These are phyloP conservation scores for Lepetodrilus schrolli DNA, from an alignment of 2,888 invertebrate genomes.

Conservation along the genomic window DNA sequence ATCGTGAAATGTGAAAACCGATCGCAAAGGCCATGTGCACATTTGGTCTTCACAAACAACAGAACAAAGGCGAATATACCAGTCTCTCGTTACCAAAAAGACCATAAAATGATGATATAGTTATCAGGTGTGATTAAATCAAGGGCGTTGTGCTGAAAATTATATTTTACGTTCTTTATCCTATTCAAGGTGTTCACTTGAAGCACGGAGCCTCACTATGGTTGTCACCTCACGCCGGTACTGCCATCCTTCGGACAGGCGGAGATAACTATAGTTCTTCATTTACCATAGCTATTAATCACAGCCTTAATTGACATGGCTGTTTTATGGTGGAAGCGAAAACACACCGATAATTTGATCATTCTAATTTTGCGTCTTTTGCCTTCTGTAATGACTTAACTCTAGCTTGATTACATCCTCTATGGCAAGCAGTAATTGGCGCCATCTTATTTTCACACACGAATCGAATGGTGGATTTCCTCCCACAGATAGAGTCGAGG, in stretches of 20 bases:
- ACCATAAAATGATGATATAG: slow-evolving; percentile 12
- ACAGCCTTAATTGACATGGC: neutral
- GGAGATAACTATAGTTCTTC: slow-evolving; percentile 7
- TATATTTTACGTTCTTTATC: neutral
- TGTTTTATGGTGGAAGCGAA: slow-evolving; percentile 4
- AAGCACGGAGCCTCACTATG: no score
- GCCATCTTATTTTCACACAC: neutral
- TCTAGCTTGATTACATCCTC: slow-evolving; percentile 10
- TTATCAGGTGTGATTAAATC: neutral
- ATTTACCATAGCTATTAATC: neutral
- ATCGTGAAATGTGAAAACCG: slow-evolving; percentile 2
- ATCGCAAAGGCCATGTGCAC: neutral
- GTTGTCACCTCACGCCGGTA: neutral
- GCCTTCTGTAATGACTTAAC: slow-evolving; percentile 8
- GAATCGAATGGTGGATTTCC: neutral
- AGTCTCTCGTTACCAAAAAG: no score
- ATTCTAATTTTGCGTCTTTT: slow-evolving; percentile 12
- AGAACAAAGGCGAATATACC: neutral
- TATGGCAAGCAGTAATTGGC: slow-evolving; percentile 3
- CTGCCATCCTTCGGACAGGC: neutral
- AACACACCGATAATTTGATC: slow-evolving; percentile 1
- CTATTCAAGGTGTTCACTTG: no score
- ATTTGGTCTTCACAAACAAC: neutral
- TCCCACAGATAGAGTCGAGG: neutral
- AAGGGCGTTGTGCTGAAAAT: neutral